phyloP scores from a whole-genome alignment of 2,888 invertebrate species.

The Cheilosia urbana region DNA sequence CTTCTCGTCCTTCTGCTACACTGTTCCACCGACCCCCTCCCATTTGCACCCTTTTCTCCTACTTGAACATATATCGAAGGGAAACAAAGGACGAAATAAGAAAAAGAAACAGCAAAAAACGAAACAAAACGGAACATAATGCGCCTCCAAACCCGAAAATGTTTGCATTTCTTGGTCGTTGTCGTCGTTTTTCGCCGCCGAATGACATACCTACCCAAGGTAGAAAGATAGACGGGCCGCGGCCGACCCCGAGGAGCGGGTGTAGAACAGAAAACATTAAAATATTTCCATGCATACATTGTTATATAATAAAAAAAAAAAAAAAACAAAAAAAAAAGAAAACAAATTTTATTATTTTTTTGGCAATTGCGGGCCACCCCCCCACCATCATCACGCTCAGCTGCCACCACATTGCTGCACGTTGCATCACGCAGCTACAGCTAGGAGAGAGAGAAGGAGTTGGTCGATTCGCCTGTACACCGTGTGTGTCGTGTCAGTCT shows the following conservation, averaged over 20 bases:
- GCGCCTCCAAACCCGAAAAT: slow-evolving; percentile 67
- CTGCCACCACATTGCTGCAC: slow-evolving; percentile 49
- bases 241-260: background rate
- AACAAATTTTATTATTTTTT: slow-evolving; percentile 68
- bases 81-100: slow-evolving; percentile 68
- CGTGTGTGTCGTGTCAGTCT: slow-evolving; percentile 57
- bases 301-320: slow-evolving; percentile 14
- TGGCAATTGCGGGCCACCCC: slow-evolving; percentile 54
- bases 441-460: slow-evolving; percentile 25
- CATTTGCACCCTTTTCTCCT: slow-evolving; percentile 8
- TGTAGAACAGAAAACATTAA: slow-evolving; percentile 46
- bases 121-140: slow-evolving; percentile 51
- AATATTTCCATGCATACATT: slow-evolving; percentile 67
- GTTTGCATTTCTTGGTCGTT: slow-evolving; percentile 71
- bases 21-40: background rate
- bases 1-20: slow-evolving; percentile 3
- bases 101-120: slow-evolving; percentile 30
- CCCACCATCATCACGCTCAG: slow-evolving; percentile 45
- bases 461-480: slow-evolving; percentile 33
- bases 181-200: slow-evolving; percentile 60
- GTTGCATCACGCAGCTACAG: slow-evolving; percentile 38
- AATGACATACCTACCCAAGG: slow-evolving; percentile 63
- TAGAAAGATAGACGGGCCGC: slow-evolving; percentile 43
- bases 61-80: slow-evolving; percentile 67
- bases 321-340: too few relatives aligned